Evolutionary conservation across 2,113 vertebrate genomes (phyloP).

Genomic region (Ammodytes dubius): DNA sequence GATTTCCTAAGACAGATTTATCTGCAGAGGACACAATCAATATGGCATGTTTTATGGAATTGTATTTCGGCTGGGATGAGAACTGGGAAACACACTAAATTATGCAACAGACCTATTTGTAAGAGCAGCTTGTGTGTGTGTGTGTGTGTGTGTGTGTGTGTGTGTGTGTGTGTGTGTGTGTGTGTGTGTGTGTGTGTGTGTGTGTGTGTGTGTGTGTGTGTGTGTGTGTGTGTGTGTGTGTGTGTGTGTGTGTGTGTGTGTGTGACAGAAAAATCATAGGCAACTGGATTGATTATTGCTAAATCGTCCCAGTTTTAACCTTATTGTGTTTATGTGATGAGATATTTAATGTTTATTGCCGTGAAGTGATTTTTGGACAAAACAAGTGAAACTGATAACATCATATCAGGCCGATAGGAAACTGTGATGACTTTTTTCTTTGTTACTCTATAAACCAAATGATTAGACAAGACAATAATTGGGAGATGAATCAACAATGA

Average conservation of each 20-base stretch:
- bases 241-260: constrained; percentile 11
- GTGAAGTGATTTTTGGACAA: not conserved
- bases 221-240: constrained; percentile 9
- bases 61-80: constrained; percentile 78
- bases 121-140: constrained; percentile 49
- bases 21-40: constrained; percentile 71
- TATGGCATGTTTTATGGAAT: constrained; percentile 80
- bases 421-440: not conserved
- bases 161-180: constrained; percentile 16
- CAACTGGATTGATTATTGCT: too few relatives aligned
- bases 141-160: constrained; percentile 32
- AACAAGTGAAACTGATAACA: not conserved
- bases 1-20: constrained; percentile 47
- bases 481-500: not conserved
- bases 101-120: constrained; percentile 82
- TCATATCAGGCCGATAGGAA: not conserved
- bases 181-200: not conserved
- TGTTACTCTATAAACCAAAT: not conserved
- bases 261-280: not conserved
- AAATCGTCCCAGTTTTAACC: not conserved
- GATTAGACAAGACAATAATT: not conserved
- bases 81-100: constrained; percentile 82
- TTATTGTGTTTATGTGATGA: not conserved
- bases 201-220: constrained; percentile 34
- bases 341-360: not conserved